Base-by-base conservation (phyloP, 2,888 invertebrate species). In the Philopedon plagiatum region DNA sequence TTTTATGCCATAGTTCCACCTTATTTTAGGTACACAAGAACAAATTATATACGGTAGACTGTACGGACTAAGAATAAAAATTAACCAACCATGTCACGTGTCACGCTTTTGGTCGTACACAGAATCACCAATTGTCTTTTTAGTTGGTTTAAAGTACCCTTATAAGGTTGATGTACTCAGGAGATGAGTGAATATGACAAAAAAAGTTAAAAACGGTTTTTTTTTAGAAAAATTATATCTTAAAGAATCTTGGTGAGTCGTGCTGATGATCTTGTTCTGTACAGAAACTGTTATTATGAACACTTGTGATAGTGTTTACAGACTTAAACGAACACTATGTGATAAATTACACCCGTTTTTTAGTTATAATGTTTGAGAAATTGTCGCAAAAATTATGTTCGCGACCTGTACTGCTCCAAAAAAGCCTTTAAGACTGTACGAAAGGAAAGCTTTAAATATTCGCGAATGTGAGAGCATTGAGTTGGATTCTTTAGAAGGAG, bases 61-160 rank as follows among this genome's bases (percentile, higher is more conserved):
- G 71, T 74, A 81, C 80, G 79, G 77, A 78, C 76, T 74, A 71
- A 78, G 78, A 81, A 81, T 81, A 77, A 78, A 78, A 84, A 81
- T 81, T 81, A 84, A 74, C 85, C 82, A 82, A 83, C 80, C 85
- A 82, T 84, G 81, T 70, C 74, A 70, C 74, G 81, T 84, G 84
- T 86, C 85, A 85, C 85, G 85, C 83, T 81, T 78, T 82, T 82
- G 73, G 81, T 81, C 80, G 82, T 76, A 77, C 77, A 80, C 82
- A 82, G 83, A 83, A 83, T 83, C 82, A 83, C 21, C 83, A 83
- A 84, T 83, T 74, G 68, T 73, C 49, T 70, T 62, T 62, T 68
- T 54, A 72, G 75, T 73, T 49, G 49, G 67, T 66, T 63, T 57
- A 63, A 75, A 73, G 66, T 70, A 49, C 66, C 65, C 61, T 70